Conservation (phyloP, 2,113 vertebrate species). For the Diphyllodes magnificus region DNA sequence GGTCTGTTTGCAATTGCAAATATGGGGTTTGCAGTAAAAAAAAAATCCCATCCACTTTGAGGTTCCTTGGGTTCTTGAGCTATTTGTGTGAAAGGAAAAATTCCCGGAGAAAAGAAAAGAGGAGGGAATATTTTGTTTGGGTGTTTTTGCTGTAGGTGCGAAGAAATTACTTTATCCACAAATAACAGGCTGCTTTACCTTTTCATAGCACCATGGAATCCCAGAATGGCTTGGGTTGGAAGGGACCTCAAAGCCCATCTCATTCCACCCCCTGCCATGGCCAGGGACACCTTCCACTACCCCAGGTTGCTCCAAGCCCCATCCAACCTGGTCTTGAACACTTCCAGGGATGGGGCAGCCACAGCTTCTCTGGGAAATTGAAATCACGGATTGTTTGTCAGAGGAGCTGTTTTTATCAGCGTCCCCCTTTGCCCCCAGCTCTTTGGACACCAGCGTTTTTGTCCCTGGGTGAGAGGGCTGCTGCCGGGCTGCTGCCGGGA, state of each 20-base stretch:
- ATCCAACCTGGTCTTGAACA: fast-evolving
- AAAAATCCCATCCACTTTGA: not conserved
- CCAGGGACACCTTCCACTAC: not conserved
- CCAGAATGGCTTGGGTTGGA: not conserved
- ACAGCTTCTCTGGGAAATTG: not conserved
- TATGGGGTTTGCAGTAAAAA: not conserved
- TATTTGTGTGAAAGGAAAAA: not conserved
- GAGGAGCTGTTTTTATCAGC: not conserved
- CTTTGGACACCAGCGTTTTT: too few species aligned
- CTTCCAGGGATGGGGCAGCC: not conserved
- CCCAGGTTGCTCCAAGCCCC: not conserved
- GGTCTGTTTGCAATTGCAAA: not conserved
- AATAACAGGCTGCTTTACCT: not conserved
- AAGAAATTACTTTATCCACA: not conserved
- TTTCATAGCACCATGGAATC: not conserved
- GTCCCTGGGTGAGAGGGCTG: not conserved
- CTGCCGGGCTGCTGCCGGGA: not conserved
- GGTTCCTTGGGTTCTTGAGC: not conserved
- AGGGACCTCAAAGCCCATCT: not conserved
- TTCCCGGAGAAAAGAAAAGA: not conserved
- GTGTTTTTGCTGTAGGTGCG: fast-evolving
- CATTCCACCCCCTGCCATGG: not conserved
- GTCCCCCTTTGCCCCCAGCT: not conserved
- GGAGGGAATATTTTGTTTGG: not conserved
- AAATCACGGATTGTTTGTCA: not conserved